A percentile compares a stretch with the other conserved stretches of the same genome.
These are phyloP conservation scores for Spermophilus dauricus DNA, from an alignment of 2,113 vertebrate species.

Conservation along the genomic window DNA sequence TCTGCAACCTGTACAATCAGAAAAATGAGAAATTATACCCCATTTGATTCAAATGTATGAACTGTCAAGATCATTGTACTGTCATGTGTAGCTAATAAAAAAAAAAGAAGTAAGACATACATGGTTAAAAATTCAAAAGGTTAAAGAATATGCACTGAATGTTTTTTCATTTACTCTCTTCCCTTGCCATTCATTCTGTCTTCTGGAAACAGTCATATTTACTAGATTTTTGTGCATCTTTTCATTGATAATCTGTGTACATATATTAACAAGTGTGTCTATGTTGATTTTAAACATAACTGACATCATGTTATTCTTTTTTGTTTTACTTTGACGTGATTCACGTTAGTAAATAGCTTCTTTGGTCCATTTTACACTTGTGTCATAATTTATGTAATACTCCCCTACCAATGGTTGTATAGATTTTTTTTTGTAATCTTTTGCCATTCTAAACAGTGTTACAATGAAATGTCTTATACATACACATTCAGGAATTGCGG, in stretches of 20 bases:
- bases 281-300: neutral
- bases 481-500: neutral
- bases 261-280: neutral
- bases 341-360: neutral
- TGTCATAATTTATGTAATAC: neutral
- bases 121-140: constrained; percentile 4
- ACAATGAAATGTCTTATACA: neutral
- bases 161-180: neutral
- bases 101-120: neutral
- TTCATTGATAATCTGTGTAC: neutral
- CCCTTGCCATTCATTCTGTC: neutral
- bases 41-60: too few species aligned
- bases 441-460: neutral
- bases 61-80: too few species aligned
- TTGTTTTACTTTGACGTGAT: neutral
- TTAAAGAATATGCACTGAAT: neutral
- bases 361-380: neutral
- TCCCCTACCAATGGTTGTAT: neutral
- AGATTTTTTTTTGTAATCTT: neutral
- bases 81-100: too few species aligned
- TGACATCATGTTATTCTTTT: neutral
- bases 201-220: neutral
- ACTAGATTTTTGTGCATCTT: neutral
- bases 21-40: too few species aligned
- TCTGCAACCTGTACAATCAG: too few species aligned